A percentile compares a stretch with the other conserved stretches of the same genome.
These are phyloP conservation scores for Tethea ocularis DNA, from an alignment of 2,888 invertebrate genomes.

Conservation along the genomic window DNA sequence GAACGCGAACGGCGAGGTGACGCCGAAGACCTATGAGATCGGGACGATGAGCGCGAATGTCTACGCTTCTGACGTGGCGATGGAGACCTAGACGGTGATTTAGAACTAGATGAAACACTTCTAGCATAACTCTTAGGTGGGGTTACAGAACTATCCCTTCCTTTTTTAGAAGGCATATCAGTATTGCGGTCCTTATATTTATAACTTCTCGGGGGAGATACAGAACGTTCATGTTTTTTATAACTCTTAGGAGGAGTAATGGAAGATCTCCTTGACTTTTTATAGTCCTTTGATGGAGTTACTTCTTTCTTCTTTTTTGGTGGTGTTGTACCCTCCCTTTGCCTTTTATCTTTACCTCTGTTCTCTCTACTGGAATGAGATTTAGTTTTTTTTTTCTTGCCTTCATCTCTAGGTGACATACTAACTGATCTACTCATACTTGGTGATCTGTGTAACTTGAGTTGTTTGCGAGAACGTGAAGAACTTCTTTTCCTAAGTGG, in stretches of 20 bases:
- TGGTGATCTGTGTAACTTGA: constrained; percentile 41
- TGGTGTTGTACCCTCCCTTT: constrained; percentile 46
- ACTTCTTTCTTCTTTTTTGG: constrained; percentile 44
- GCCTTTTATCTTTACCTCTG: constrained; percentile 41
- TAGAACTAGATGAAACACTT: constrained; percentile 58
- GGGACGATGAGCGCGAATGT: constrained; percentile 39
- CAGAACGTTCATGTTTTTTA: constrained; percentile 44
- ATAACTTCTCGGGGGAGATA: constrained; percentile 51
- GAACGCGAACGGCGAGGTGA: constrained; percentile 43
- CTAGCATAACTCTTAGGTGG: constrained; percentile 73
- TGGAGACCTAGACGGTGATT: constrained; percentile 54
- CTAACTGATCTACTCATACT: constrained; percentile 42
- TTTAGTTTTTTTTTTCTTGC: constrained; percentile 35
- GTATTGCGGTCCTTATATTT: constrained; percentile 50
- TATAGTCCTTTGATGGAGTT: constrained; percentile 45
- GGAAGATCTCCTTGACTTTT: constrained; percentile 52
- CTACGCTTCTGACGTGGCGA: constrained; percentile 45
- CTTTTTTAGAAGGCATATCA: constrained; percentile 49
- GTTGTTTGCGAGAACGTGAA: constrained; percentile 44
- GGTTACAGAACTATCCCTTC: constrained; percentile 64
- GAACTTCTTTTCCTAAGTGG: constrained; percentile 48
- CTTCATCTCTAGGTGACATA: constrained; percentile 43
- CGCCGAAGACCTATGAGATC: constrained; percentile 25
- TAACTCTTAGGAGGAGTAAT: constrained; percentile 54
- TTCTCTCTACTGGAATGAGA: constrained; percentile 49